phyloP scores from a whole-genome alignment of 2,797 vertebrate species.

The Cossypha dichroa region DNA sequence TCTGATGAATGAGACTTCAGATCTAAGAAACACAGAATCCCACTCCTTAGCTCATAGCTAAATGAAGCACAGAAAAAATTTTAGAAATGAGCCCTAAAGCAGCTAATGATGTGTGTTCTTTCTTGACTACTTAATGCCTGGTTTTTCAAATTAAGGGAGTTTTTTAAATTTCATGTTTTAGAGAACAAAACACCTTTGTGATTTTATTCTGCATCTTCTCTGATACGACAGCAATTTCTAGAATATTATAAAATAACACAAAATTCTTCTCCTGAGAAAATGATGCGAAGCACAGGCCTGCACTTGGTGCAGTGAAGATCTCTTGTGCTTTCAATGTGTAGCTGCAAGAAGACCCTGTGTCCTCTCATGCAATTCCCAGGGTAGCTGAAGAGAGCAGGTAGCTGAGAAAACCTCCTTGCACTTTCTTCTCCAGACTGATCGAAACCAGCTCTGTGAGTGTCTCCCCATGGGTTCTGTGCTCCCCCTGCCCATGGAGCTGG shows the following conservation, averaged over 20 bases:
- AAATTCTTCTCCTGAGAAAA: background rate
- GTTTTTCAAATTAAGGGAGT: background rate
- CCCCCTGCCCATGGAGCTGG: fast-evolving
- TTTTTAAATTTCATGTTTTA: background rate
- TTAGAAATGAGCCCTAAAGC: background rate
- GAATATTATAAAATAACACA: background rate
- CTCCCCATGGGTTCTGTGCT: background rate
- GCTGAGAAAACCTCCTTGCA: background rate
- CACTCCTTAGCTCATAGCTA: background rate
- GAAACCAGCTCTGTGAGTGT: background rate
- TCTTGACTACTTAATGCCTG: background rate
- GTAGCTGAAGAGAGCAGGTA: background rate
- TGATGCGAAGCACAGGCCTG: background rate
- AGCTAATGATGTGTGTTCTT: background rate
- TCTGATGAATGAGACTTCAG: background rate
- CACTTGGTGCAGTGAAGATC: background rate
- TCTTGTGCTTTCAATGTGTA: background rate
- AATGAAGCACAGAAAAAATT: background rate
- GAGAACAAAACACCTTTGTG: background rate
- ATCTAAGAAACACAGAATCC: background rate
- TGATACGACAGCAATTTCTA: background rate
- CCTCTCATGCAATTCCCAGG: background rate
- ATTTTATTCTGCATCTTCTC: background rate
- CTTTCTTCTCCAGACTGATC: background rate
- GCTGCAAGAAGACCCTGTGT: background rate